phyloP scores from a whole-genome alignment of 53 echinoderm and acorn worm genomes.

The Echinarachnius parma region DNA sequence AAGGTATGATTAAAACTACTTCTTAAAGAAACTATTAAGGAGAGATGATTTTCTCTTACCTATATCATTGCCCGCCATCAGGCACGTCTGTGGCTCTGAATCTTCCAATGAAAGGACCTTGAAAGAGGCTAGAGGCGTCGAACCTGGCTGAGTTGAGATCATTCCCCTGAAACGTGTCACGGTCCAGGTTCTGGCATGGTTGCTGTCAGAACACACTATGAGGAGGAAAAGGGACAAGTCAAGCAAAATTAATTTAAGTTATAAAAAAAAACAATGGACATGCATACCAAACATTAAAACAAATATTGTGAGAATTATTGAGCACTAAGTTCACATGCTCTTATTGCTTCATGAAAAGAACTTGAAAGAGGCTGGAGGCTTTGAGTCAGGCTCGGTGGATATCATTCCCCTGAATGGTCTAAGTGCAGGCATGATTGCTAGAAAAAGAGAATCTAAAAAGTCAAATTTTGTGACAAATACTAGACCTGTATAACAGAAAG shows the following conservation, averaged over 20 bases:
- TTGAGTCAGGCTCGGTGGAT: slow-evolving; percentile 96
- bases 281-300: no score
- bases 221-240: neutral
- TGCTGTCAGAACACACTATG: slow-evolving; percentile 91
- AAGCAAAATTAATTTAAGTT: neutral
- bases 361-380: slow-evolving; percentile 90
- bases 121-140: slow-evolving; percentile 91
- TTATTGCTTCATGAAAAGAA: slow-evolving; percentile 76
- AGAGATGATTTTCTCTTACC: no score
- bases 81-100: slow-evolving; percentile 73
- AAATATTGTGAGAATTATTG: no score
- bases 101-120: slow-evolving; percentile 90
- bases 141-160: slow-evolving; percentile 98
- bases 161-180: slow-evolving; percentile 95
- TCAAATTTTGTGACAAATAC: no score
- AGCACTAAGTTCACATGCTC: no score
- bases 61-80: slow-evolving; percentile 90
- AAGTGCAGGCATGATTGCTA: slow-evolving; percentile 87
- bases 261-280: no score
- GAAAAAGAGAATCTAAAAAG: slow-evolving; percentile 76
- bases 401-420: slow-evolving; percentile 98
- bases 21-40: no score
- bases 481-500: no score
- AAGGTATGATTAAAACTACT: no score
- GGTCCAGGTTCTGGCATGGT: slow-evolving; percentile 93